Conservation (phyloP, 92 coral and sea anemone species). For the Epizoanthus illoricatus region DNA sequence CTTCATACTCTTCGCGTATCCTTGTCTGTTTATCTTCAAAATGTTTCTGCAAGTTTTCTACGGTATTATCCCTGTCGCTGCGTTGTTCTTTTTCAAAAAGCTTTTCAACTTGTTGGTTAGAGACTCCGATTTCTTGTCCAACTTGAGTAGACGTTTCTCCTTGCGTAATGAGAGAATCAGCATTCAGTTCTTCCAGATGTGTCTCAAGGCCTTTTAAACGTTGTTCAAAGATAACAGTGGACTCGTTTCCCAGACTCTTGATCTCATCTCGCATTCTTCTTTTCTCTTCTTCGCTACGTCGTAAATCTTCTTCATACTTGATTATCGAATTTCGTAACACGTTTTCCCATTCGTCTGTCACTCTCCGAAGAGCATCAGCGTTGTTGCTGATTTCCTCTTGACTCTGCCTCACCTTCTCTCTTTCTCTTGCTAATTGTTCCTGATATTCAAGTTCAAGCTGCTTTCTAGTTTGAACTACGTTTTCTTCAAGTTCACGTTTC, state of each 20-base stretch:
- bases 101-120: slow-evolving; percentile 24
- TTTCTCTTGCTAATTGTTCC: slow-evolving; percentile 44
- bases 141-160: background rate
- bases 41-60: background rate
- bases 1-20: slow-evolving; percentile 29
- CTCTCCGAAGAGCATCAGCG: slow-evolving; percentile 51
- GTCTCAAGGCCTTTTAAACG: background rate
- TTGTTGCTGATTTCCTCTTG: slow-evolving; percentile 57
- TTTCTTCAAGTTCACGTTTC: slow-evolving; percentile 55
- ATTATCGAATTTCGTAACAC: slow-evolving; percentile 59
- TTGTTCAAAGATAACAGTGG: background rate
- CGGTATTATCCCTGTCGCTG: background rate
- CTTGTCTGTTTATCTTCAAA: slow-evolving; percentile 41
- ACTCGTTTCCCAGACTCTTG: background rate
- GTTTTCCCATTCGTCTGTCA: slow-evolving; percentile 74
- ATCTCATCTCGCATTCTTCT: background rate
- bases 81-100: background rate
- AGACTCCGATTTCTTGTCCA: background rate
- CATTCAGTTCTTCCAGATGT: background rate
- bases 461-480: slow-evolving; percentile 41
- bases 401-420: slow-evolving; percentile 38
- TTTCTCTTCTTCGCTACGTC: slow-evolving; percentile 56
- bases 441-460: slow-evolving; percentile 47
- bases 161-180: background rate
- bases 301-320: slow-evolving; percentile 64